Evolutionary conservation across 1,140 invertebrate genomes (phyloP), one percentile per base, ranked within the genome.

Genomic region (Dufourea novaeangliae): DNA sequence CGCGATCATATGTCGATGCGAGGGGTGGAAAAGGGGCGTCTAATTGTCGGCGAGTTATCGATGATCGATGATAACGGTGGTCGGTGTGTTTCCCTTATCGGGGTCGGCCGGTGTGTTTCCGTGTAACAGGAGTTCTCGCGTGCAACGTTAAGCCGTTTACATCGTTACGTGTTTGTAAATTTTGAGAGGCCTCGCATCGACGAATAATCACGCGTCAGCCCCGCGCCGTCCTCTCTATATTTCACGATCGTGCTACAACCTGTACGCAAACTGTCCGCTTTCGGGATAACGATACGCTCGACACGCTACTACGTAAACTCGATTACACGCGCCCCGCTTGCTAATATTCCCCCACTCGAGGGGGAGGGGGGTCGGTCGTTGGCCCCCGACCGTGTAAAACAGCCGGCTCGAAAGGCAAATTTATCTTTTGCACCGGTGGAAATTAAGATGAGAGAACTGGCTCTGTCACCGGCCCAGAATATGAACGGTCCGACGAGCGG

Each of bases 31-130:
- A 29, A n/a, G 39, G 69, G 46, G 37, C 20, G 68, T n/a, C n/a
- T 85, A 85, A 85, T 85, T 84, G 82, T 85, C 64, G 74, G 57
- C 69, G 69, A 84, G 78, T 85, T 85, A 85, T 83, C 82, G 78
- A 84, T 85, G 83, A 85, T 85, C 82, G 81, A 85, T 77, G 83
- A 85, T 85, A 85, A 84, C 82, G 69, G 64, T n/a, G n/a, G 66
- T 59, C 79, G n/a, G n/a, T n/a, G 83, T 57, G 83, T 71, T 59
- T 74, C 69, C 75, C 79, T 84, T 85, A 85, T 85, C 84, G 46
- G 57, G 50, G 29, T 52, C 44, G 71, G 50, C 44, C 56, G 64
- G 44, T 73, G 79, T 82, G n/a, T n/a, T n/a, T 79, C 57, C 83
- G 74, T 62, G 79, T 78, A 80, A 85, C 74, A 66, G 78, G 74